Percentiles rank a stretch among this genome's conserved stretches.
These are phyloP conservation scores for Erebia ligea DNA, from an alignment of 2,888 invertebrate genomes.

Conservation along the genomic window DNA sequence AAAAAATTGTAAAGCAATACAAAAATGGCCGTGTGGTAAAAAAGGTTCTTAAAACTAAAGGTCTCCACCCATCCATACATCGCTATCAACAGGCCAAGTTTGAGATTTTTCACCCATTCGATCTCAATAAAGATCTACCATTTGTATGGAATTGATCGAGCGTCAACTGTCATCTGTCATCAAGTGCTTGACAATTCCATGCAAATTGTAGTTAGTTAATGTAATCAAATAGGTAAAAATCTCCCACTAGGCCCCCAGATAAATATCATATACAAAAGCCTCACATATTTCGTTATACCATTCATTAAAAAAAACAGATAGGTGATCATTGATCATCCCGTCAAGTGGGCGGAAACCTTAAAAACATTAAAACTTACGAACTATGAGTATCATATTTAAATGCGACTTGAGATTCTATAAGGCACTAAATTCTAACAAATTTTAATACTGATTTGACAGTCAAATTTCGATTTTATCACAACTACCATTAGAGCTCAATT, in stretches of 20 bases:
- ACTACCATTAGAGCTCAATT: conserved; percentile 42
- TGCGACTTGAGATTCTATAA: conserved; percentile 43
- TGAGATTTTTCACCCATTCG: no score
- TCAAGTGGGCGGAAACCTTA: conserved; percentile 18
- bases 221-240: no score
- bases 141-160: neutral
- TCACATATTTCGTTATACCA: no score
- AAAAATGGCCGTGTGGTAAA: conserved; percentile 79
- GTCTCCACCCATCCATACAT: conserved; percentile 1
- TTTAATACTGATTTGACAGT: conserved; percentile 54
- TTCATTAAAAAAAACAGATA: no score
- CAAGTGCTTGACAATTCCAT: no score
- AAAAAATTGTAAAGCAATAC: conserved; percentile 63
- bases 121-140: no score
- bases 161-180: no score
- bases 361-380: conserved; percentile 40
- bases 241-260: no score
- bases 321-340: no score
- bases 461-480: conserved; percentile 41
- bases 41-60: conserved; percentile 44
- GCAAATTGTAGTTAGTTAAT: no score
- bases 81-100: no score
- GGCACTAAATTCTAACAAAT: conserved; percentile 48
- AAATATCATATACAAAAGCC: no score
- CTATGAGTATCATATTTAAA: conserved; percentile 46